Evolutionary conservation across 2,113 vertebrate species (phyloP), one percentile per base, ranked within the genome.

Genomic region (Hiodon alosoides): DNA sequence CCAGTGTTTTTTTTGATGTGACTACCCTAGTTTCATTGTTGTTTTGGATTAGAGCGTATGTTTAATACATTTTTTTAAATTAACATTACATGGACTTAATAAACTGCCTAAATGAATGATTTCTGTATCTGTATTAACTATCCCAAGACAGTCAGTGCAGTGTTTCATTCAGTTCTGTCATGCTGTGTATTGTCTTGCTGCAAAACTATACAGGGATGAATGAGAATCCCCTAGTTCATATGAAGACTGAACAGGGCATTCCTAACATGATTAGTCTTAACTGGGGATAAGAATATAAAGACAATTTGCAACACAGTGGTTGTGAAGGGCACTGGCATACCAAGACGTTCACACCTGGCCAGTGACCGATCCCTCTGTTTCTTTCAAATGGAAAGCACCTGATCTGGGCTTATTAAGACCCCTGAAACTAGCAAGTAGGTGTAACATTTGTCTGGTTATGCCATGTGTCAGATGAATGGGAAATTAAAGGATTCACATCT

Each of bases 331-430:
- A n/a, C 5, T 31, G 52, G 16, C 31, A 74, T 66, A 51, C 9
- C 5, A 50, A 57, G 59, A 11, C 72, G 48, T 74, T 74, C 53
- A 46, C 72, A 74, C 72, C 62, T 72, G 47, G 59, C n/a, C 3
- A 17, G 54, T 16, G 59, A 48, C 14, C 59, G 61, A 13, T 8
- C 47, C 50, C 48, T 31, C 14, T 7, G 1, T 4, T 47, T 46
- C 70, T 73, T 74, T 74, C 72, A 74, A n/a, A 74, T 74, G 72
- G n/a, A 66, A 74, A 74, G 64, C 52, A 46, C 62, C 47, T 67
- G 16, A 31, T 46, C 51, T 48, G 62, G 62, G 17, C 13, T 62
- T 10, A 62, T 73, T 67, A 55, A 58, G 17, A 14, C 47, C 54
- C n/a, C 31, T 16, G 3, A 53, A 64, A 55, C 61, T 54, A 48